phyloP scores from a whole-genome alignment of 2,888 invertebrate genomes.

The Serripes groenlandicus region DNA sequence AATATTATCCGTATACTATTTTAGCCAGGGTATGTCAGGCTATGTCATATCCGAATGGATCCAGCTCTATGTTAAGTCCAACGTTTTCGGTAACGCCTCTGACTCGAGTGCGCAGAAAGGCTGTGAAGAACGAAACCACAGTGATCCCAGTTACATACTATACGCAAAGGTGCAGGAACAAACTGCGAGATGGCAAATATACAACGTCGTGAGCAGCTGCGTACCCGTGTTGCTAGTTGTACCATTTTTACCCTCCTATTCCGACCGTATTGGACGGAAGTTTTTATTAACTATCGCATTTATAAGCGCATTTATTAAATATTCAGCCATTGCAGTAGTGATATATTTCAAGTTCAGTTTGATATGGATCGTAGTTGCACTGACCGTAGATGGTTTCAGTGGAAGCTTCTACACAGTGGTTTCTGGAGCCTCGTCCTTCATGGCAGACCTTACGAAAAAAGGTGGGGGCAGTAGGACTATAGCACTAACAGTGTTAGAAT shows the following conservation, averaged over 20 bases:
- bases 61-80: no score
- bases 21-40: no score
- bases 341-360: slow-evolving; percentile 64
- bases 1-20: no score
- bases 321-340: slow-evolving; percentile 23
- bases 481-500: slow-evolving; percentile 43
- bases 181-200: slow-evolving; percentile 52
- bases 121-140: slow-evolving; percentile 31
- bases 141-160: slow-evolving; percentile 21
- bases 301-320: slow-evolving; percentile 45
- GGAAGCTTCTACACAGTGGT: slow-evolving; percentile 33
- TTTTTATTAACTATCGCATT: slow-evolving; percentile 57
- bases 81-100: no score
- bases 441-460: slow-evolving; percentile 61
- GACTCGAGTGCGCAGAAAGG: no score
- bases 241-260: slow-evolving; percentile 65
- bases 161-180: slow-evolving; percentile 37
- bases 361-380: slow-evolving; percentile 49
- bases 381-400: slow-evolving; percentile 54
- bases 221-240: no score
- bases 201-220: slow-evolving; percentile 27
- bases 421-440: slow-evolving; percentile 44
- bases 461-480: slow-evolving; percentile 46
- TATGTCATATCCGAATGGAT: no score
- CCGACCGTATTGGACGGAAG: slow-evolving; percentile 65